A percentile compares a stretch with the other conserved stretches of the same genome.
These are phyloP conservation scores for Sesia apiformis DNA, from an alignment of 2,888 invertebrate species.

Conservation along the genomic window DNA sequence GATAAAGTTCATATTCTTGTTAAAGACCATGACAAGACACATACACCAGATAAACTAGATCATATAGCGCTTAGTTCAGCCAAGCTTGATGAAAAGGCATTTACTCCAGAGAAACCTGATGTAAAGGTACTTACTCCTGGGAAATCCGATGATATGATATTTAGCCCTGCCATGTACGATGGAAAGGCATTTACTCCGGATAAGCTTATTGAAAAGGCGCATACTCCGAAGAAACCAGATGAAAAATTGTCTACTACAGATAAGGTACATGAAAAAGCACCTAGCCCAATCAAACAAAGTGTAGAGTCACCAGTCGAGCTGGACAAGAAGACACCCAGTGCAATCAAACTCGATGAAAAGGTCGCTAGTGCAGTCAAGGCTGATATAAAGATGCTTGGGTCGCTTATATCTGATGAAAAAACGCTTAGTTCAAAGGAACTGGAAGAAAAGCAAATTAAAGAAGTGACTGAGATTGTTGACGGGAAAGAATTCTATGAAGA, in stretches of 20 bases:
- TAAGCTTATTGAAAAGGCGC: not conserved
- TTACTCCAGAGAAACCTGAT: not conserved
- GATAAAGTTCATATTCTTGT: not conserved
- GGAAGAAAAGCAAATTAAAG: too few species aligned
- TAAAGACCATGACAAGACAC: not conserved
- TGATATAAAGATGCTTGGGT: not conserved
- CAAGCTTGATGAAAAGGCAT: not conserved
- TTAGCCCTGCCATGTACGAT: conserved; percentile 5
- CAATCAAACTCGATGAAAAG: not conserved
- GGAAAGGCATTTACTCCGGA: not conserved
- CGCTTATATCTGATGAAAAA: not conserved
- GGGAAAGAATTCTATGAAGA: not conserved
- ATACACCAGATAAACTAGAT: not conserved
- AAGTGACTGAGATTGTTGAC: not conserved
- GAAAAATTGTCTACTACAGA: not conserved
- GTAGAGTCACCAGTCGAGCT: not conserved
- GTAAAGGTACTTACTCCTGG: not conserved
- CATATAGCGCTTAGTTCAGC: not conserved
- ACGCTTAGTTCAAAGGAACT: not conserved
- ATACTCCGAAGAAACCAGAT: not conserved
- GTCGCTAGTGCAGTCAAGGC: not conserved
- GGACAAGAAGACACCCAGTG: not conserved
- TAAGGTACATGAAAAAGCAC: not conserved
- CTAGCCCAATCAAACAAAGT: not conserved
- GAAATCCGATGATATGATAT: conserved; percentile 3